Conservation (phyloP, 2,888 invertebrate genomes). For the Corbicula japonica region DNA sequence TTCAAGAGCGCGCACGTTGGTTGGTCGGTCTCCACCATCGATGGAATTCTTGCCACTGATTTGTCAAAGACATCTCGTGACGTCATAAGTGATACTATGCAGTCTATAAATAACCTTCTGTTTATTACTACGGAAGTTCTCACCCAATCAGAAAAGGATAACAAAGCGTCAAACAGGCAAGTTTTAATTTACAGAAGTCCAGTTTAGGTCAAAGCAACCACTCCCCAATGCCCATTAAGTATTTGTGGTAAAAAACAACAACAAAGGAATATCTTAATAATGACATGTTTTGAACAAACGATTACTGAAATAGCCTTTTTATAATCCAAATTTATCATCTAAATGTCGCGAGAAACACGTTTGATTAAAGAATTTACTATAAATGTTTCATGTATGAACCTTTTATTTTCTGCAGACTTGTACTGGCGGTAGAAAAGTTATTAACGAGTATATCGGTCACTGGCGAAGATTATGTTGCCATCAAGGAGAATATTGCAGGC, state of each 20-base stretch:
- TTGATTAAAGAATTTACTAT: no score
- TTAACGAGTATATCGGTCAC: conserved; percentile 41
- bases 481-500: conserved; percentile 59
- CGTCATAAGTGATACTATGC: conserved; percentile 53
- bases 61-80: conserved; percentile 16
- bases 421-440: conserved; percentile 44
- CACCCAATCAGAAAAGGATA: conserved; percentile 46
- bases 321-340: no score
- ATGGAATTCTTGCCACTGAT: conserved; percentile 51
- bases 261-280: no score
- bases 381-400: neutral
- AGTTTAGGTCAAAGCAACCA: no score
- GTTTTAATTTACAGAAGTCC: no score
- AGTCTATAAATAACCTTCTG: conserved; percentile 65
- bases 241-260: no score
- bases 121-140: conserved; percentile 42
- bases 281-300: no score
- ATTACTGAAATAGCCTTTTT: no score
- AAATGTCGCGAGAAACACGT: no score
- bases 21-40: conserved; percentile 58
- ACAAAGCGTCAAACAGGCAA: conserved; percentile 63
- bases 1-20: conserved; percentile 55
- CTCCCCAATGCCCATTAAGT: no score
- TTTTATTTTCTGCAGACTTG: conserved; percentile 13
- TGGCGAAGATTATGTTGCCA: conserved; percentile 39